A percentile compares a stretch with the other conserved stretches of the same genome.
phyloP scores from a whole-genome alignment of 2,113 vertebrate genomes.

The Zosterops japonicus region DNA sequence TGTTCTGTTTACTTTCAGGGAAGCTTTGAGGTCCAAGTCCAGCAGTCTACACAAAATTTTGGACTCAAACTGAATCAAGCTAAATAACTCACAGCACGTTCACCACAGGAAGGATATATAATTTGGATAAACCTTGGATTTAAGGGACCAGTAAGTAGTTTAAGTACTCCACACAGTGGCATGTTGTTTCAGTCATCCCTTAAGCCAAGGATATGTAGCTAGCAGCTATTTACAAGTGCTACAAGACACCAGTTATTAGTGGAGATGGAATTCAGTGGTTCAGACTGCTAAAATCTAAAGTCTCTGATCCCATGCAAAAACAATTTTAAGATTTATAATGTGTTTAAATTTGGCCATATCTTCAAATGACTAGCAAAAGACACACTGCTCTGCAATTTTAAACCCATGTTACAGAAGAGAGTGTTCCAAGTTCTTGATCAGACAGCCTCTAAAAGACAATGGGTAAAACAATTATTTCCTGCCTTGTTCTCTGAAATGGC shows the following conservation, averaged over 20 bases:
- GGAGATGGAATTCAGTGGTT: not conserved
- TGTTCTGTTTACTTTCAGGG: not conserved
- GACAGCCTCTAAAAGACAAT: not conserved
- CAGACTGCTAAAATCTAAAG: not conserved
- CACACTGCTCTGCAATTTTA: not conserved
- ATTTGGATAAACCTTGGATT: not conserved
- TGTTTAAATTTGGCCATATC: not conserved
- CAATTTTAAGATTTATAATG: not conserved
- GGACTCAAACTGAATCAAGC: not conserved
- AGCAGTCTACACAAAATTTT: not conserved
- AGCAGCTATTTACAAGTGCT: not conserved
- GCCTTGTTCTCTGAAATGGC: not conserved
- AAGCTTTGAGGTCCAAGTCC: not conserved
- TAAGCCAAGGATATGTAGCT: not conserved
- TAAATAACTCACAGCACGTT: not conserved
- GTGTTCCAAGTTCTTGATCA: not conserved
- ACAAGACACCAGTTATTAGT: not conserved
- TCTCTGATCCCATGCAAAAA: not conserved
- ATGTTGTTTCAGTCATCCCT: not conserved
- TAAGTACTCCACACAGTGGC: not conserved
- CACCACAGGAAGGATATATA: not conserved
- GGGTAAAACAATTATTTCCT: not conserved
- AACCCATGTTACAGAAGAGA: not conserved
- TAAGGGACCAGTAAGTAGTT: not conserved
- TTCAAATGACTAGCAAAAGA: not conserved